Conservation (phyloP, 1,140 invertebrate species). For the Polypedilum pembai region DNA sequence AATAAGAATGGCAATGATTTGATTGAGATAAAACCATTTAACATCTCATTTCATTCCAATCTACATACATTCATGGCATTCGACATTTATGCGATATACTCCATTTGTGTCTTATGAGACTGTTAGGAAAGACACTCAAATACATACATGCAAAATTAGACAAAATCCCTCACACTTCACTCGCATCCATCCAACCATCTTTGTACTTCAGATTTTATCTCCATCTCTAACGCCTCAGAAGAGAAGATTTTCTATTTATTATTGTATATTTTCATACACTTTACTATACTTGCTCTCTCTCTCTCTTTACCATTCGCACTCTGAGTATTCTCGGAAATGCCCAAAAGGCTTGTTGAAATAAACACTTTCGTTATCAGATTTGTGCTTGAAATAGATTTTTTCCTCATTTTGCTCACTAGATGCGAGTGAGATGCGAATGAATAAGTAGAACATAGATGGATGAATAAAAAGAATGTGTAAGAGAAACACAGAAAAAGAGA, state of each 20-base stretch:
- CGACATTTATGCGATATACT: background rate
- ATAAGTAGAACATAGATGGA: background rate
- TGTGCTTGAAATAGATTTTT: background rate
- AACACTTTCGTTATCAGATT: constrained; percentile 26
- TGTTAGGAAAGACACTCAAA: constrained; percentile 1
- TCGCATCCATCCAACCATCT: background rate
- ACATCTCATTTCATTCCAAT: background rate
- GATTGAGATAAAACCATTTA: background rate
- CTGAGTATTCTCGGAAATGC: background rate
- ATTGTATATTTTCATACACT: background rate
- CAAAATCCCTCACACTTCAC: background rate
- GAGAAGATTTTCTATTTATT: background rate
- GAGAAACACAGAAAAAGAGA: background rate
- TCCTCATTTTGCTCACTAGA: no score
- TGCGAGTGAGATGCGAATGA: no score
- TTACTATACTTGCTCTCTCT: background rate
- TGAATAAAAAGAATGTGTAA: background rate
- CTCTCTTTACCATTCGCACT: background rate
- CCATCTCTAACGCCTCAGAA: no score
- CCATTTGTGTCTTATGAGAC: background rate
- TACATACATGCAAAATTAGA: constrained; percentile 24
- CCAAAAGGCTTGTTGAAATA: constrained; percentile 4
- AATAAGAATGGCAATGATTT: constrained; percentile 6
- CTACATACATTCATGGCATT: background rate
- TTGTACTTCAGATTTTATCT: no score